Conservation (phyloP, 2,113 vertebrate species). For the Strix uralensis region DNA sequence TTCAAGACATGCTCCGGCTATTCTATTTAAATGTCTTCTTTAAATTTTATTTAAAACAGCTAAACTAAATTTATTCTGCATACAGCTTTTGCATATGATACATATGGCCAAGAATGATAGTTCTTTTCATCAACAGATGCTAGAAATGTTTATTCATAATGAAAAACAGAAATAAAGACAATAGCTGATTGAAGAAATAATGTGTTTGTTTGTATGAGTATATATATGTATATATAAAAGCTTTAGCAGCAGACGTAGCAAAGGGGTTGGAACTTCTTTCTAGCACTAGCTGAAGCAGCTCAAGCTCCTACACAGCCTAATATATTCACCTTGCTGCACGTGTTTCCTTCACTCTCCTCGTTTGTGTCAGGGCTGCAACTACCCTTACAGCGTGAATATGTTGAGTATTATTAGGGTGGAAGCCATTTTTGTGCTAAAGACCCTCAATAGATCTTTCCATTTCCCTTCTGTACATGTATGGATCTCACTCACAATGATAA, state of each 20-base stretch:
- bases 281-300: neutral
- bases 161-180: neutral
- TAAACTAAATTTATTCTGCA: neutral
- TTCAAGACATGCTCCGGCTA: neutral
- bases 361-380: neutral
- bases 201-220: neutral
- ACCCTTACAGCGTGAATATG: neutral
- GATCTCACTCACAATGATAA: neutral
- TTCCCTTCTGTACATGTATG: neutral
- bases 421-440: neutral
- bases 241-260: neutral
- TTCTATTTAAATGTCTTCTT: neutral
- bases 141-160: neutral
- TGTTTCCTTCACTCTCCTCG: neutral
- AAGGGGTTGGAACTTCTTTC: neutral
- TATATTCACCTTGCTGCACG: neutral
- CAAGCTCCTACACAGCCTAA: neutral
- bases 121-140: neutral
- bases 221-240: neutral
- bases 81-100: neutral
- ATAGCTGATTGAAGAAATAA: neutral
- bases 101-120: neutral
- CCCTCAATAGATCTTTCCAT: neutral
- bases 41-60: neutral
- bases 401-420: neutral